phyloP scores from a whole-genome alignment of 2,797 vertebrate species.

The Columba guinea region DNA sequence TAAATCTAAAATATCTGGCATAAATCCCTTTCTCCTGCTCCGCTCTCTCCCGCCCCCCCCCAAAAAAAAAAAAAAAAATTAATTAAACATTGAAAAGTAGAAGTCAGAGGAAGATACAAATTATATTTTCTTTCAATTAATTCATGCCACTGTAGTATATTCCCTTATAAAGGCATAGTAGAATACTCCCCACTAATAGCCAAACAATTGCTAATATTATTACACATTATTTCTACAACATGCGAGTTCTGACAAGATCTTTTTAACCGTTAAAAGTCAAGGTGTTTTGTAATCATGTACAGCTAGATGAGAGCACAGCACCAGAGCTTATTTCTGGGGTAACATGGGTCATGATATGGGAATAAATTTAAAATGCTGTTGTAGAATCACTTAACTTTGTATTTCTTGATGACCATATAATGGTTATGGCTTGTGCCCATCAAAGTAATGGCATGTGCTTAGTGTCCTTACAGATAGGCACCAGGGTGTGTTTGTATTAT shows the following conservation, averaged over 20 bases:
- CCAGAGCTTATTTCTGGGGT: not conserved
- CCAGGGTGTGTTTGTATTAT: not conserved
- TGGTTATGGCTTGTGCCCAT: not conserved
- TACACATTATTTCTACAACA: not conserved
- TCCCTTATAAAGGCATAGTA: not conserved
- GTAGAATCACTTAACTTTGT: not conserved
- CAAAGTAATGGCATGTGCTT: not conserved
- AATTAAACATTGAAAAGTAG: not conserved
- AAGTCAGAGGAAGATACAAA: not conserved
- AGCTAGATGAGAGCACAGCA: not conserved
- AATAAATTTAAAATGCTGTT: not conserved
- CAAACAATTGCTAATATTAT: not conserved
- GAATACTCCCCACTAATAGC: not conserved
- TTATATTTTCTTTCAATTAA: not conserved
- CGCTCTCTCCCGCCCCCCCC: fast-evolving
- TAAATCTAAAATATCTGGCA: not conserved
- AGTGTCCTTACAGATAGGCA: not conserved
- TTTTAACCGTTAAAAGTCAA: not conserved
- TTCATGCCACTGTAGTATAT: not conserved
- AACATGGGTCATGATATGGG: not conserved
- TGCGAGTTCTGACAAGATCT: not conserved
- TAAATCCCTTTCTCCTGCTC: not conserved
- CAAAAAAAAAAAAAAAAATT: not conserved
- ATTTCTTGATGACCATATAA: not conserved
- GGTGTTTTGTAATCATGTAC: not conserved